A percentile compares a stretch with the other conserved stretches of the same genome.
These are phyloP conservation scores for Rhineura floridana DNA, from an alignment of 2,113 vertebrate genomes.

Conservation along the genomic window DNA sequence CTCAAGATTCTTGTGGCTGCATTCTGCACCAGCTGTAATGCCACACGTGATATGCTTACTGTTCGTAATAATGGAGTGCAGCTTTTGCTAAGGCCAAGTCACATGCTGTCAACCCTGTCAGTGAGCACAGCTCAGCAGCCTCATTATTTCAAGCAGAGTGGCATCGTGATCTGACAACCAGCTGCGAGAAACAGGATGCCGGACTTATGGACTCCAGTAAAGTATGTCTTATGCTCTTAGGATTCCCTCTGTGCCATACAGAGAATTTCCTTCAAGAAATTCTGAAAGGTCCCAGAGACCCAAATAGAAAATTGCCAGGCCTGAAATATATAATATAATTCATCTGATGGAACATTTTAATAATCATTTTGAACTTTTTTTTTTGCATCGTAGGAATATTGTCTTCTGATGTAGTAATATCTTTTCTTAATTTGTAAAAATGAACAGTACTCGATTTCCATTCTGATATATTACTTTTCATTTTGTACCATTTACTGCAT, in stretches of 20 bases:
- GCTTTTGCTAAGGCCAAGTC: too few species aligned
- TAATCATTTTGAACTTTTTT: not conserved
- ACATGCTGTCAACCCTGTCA: too few species aligned
- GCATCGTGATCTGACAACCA: not conserved
- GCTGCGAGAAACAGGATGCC: not conserved
- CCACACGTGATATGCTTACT: too few species aligned
- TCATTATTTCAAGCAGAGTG: not conserved
- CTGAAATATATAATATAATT: not conserved
- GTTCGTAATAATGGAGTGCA: too few species aligned
- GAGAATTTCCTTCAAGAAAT: too few species aligned
- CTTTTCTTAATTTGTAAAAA: not conserved
- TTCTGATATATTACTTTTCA: not conserved
- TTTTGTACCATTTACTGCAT: not conserved
- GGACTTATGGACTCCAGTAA: not conserved
- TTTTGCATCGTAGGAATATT: too few species aligned
- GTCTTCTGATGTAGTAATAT: not conserved
- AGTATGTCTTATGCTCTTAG: too few species aligned
- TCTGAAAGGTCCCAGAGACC: too few species aligned
- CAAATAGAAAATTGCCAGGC: too few species aligned
- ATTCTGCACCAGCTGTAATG: too few species aligned
- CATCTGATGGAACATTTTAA: not conserved
- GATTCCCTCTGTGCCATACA: too few species aligned
- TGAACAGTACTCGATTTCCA: not conserved
- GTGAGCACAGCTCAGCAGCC: not conserved
- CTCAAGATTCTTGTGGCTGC: too few species aligned